These are phyloP conservation scores for Spea bombifrons DNA, from an alignment of 2,113 vertebrate species.

Conservation along the genomic window DNA sequence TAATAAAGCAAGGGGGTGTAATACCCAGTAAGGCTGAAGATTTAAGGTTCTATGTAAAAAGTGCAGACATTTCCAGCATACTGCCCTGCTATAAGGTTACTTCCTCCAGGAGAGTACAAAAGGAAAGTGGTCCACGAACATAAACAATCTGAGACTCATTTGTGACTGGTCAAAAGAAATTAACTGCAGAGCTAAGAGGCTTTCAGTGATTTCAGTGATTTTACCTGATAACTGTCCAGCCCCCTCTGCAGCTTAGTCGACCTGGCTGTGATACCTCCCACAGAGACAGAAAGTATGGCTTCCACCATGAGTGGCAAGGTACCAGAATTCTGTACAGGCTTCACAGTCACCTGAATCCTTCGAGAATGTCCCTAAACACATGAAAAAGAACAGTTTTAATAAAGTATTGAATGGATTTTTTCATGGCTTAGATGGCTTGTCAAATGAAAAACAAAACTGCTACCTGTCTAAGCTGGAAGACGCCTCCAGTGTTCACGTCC, in stretches of 20 bases:
- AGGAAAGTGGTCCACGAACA: not conserved
- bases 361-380: constrained; percentile 88
- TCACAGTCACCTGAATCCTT: constrained; percentile 86
- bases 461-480: constrained; percentile 96
- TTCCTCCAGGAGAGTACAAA: too few relatives aligned
- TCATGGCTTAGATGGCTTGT: not conserved
- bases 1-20: constrained; percentile 7
- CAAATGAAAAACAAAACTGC: not conserved
- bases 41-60: too few relatives aligned
- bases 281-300: constrained; percentile 83
- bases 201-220: constrained; percentile 18
- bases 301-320: constrained; percentile 93
- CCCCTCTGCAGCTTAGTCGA: constrained; percentile 90
- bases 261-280: constrained; percentile 88
- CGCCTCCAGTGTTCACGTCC: constrained; percentile 90
- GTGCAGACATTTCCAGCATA: too few relatives aligned
- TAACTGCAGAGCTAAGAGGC: too few relatives aligned
- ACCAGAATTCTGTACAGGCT: constrained; percentile 88
- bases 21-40: not conserved
- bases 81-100: too few relatives aligned
- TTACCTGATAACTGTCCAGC: constrained; percentile 97
- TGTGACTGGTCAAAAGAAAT: not conserved
- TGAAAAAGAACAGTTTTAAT: not conserved
- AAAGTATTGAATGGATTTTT: not conserved
- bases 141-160: not conserved